These are phyloP conservation scores for Tiphia femorata DNA, from an alignment of 2,888 invertebrate species.

Conservation along the genomic window DNA sequence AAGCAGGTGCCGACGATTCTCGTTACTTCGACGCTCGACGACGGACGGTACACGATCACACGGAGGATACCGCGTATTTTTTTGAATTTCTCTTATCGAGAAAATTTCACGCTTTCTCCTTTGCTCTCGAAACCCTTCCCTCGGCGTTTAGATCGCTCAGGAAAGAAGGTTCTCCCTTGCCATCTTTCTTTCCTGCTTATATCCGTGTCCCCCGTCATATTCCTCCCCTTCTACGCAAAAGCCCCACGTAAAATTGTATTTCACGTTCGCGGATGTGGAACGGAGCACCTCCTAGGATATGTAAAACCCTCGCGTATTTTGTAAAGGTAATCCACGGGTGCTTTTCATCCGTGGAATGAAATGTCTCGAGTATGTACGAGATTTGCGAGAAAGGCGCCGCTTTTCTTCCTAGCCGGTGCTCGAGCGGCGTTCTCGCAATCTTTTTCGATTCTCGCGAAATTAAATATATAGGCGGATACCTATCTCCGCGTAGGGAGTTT, in stretches of 20 bases:
- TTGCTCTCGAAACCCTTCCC: no score
- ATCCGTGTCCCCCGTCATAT: background rate
- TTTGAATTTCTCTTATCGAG: no score
- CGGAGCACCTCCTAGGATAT: conserved; percentile 31
- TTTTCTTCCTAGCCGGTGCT: no score
- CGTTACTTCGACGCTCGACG: no score
- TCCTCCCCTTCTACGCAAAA: conserved; percentile 23
- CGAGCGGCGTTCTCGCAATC: no score
- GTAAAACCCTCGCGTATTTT: conserved; percentile 43
- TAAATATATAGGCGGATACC: background rate
- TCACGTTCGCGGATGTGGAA: conserved; percentile 33
- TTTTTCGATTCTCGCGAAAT: no score
- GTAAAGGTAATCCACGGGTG: conserved; percentile 44
- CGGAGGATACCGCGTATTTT: no score
- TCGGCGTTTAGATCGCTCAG: no score
- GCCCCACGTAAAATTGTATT: conserved; percentile 50
- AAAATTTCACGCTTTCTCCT: no score
- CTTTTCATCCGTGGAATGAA: conserved; percentile 46
- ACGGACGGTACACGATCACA: no score
- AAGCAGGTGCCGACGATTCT: no score
- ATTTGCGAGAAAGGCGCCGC: no score
- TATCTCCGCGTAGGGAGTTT: background rate
- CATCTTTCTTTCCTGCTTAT: conserved; percentile 1
- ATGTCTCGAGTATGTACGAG: conserved; percentile 38
- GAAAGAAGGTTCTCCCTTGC: background rate